These are phyloP conservation scores for Passer montanus DNA, from an alignment of 2,113 vertebrate genomes.

Conservation along the genomic window DNA sequence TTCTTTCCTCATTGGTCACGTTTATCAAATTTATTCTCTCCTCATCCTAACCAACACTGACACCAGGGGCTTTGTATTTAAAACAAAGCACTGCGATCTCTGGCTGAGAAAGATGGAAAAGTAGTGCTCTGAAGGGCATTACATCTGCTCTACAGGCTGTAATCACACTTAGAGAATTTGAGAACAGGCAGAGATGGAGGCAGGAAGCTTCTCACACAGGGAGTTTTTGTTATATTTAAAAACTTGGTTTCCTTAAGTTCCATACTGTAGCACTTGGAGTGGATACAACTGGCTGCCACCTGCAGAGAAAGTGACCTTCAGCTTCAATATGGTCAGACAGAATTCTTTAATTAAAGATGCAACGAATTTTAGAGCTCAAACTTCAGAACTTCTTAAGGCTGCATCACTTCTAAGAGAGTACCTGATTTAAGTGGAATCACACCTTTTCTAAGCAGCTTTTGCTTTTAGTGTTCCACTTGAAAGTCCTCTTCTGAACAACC, in stretches of 20 bases:
- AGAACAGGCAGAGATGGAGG: background rate
- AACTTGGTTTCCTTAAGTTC: background rate
- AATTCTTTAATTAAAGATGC: background rate
- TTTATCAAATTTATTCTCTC: background rate
- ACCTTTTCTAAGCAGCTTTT: background rate
- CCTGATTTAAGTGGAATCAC: background rate
- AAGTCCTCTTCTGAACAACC: background rate
- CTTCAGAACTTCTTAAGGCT: background rate
- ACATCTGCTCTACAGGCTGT: background rate
- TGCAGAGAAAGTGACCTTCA: background rate
- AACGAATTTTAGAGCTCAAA: background rate
- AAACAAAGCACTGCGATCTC: background rate
- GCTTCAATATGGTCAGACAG: background rate
- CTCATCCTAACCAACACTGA: background rate
- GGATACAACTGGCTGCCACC: conserved; percentile 9
- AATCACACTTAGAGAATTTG: background rate
- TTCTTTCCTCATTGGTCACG: background rate
- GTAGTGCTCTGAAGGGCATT: background rate
- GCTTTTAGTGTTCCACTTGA: background rate
- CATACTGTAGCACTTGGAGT: background rate
- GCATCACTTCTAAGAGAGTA: background rate
- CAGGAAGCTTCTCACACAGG: background rate
- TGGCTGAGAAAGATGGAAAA: background rate
- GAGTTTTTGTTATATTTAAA: background rate
- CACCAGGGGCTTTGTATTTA: background rate